Evolutionary conservation across 2,888 invertebrate genomes (phyloP), one percentile per base, ranked within the genome.

Genomic region (Tenthredo livida): DNA sequence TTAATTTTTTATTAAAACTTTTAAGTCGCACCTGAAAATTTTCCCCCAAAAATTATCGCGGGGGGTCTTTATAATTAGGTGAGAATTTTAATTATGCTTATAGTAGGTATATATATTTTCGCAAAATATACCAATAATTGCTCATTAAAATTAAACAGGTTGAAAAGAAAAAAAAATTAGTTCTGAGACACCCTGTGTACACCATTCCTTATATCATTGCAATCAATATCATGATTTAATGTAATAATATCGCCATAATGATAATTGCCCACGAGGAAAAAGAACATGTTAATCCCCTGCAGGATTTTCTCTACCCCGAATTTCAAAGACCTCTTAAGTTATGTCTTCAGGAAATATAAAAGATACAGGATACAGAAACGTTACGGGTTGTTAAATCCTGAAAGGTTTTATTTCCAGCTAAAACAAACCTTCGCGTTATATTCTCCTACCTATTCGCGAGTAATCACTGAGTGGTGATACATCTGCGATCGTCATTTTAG

Each of bases 361-460:
- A 21, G 75, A 47, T 75, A 47, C 75, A 75, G 75, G 75, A 75
- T 75, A 75, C 75, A 75, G 75, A 75, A 75, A 47, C 75, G 75
- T 47, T 75, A 75, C 75, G 75, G 75, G 75, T 47, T 75, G 75
- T 75, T 75, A 75, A 12, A 15, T 47, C 75, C 75, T 75, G 47
- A 75, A 75, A 75, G 75, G 75, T 75, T 75, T 75, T 37, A 37
- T 37, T 75, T 25, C 75, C 10, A 47, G 47, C 75, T 75, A 47
- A 75, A 75, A 75, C 75, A 75, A 75, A 75, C 43, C 75, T 47
- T 21, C 15, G 6, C 12, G 75, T 75, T 70, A 70, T 70, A 29
- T 37, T 70, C 33, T 70, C 37, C 15, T 37, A 9, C 6, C 17
- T 70, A 70, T 70, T 33, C 70, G n/a, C n/a, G 15, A 37, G 37